Evolutionary conservation across 2,797 vertebrate genomes (phyloP).

Genomic region (Phrynocephalus vlangalii): DNA sequence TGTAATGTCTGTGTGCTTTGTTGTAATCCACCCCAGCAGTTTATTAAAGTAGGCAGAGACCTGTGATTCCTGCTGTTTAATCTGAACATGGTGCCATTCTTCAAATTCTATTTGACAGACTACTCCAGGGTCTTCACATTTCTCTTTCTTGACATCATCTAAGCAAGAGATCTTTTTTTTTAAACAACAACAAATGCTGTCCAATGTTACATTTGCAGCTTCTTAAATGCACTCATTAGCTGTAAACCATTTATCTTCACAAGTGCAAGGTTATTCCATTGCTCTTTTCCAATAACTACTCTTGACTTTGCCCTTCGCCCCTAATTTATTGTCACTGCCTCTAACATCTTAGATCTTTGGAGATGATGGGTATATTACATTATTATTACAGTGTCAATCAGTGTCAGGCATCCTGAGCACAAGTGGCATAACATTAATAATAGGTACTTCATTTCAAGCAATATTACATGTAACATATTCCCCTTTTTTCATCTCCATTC

Average conservation of each 20-base stretch:
- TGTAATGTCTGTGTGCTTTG: not conserved
- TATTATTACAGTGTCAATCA: slow-evolving; percentile 44
- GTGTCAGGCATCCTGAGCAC: slow-evolving; percentile 32
- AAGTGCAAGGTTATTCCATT: slow-evolving; percentile 12
- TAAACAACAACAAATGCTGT: not conserved
- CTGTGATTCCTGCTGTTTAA: slow-evolving; percentile 51
- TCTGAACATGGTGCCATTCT: slow-evolving; percentile 58
- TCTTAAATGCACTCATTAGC: slow-evolving; percentile 19
- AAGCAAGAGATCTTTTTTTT: slow-evolving; percentile 36
- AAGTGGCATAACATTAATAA: not conserved
- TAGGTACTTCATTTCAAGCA: not conserved
- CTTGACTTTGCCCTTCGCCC: not conserved
- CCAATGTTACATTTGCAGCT: slow-evolving; percentile 31
- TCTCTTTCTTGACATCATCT: slow-evolving; percentile 23
- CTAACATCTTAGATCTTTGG: not conserved
- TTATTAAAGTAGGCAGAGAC: slow-evolving; percentile 56
- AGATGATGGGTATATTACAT: slow-evolving; percentile 25
- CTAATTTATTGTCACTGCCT: slow-evolving; percentile 44
- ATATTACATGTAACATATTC: slow-evolving; percentile 21
- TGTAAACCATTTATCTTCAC: slow-evolving; percentile 28
- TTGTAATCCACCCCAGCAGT: slow-evolving; percentile 28
- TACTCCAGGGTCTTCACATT: slow-evolving; percentile 44
- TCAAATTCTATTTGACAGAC: slow-evolving; percentile 51
- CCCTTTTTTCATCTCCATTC: slow-evolving; percentile 10
- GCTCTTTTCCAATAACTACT: slow-evolving; percentile 24